A percentile compares a stretch with the other conserved stretches of the same genome.
phyloP scores from a whole-genome alignment of 2,797 vertebrate genomes.

The Neomorphus geoffroyi region DNA sequence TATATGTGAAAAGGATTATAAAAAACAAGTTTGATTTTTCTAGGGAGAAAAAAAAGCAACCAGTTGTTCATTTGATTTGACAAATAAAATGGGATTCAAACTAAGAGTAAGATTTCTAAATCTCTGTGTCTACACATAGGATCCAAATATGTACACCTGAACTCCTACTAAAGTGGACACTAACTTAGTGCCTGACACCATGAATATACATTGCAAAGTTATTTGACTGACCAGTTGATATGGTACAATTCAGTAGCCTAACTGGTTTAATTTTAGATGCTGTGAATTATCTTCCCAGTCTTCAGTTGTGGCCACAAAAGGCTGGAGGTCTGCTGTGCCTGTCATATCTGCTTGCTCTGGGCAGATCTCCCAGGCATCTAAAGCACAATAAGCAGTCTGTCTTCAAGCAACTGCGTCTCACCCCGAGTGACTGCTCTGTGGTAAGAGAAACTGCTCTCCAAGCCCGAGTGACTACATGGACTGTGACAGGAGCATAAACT shows the following conservation, averaged over 20 bases:
- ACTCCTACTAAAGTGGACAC: neutral
- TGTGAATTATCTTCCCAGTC: neutral
- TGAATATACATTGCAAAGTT: neutral
- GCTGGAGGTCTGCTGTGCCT: neutral
- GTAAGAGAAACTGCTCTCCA: neutral
- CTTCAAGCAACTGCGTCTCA: neutral
- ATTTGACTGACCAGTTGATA: neutral
- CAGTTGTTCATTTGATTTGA: neutral
- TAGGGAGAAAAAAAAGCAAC: neutral
- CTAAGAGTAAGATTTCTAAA: neutral
- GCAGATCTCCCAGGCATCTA: neutral
- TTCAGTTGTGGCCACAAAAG: neutral
- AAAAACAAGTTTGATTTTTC: neutral
- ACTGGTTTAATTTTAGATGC: neutral
- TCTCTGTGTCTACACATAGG: neutral
- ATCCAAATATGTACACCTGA: neutral
- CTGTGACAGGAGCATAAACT: neutral
- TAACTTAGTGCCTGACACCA: neutral
- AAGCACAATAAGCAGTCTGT: neutral
- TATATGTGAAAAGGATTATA: no score
- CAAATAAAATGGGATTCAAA: neutral
- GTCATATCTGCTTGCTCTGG: neutral
- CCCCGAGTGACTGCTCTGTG: neutral
- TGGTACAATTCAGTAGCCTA: neutral
- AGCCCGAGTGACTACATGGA: neutral